These are phyloP conservation scores for Tineola bisselliella DNA, from an alignment of 2,888 invertebrate genomes.

Conservation along the genomic window DNA sequence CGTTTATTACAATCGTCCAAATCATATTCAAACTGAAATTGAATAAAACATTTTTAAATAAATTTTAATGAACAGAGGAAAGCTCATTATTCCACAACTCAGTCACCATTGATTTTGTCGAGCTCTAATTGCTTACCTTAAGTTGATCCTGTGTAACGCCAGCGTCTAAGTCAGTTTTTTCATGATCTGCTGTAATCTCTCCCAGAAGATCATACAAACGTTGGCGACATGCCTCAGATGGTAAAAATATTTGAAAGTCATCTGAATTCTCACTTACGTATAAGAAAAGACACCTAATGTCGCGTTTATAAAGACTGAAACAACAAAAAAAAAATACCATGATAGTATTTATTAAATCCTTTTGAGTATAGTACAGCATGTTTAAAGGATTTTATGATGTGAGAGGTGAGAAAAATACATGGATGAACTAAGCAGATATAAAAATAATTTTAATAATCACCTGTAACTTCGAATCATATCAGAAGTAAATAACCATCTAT, in stretches of 20 bases:
- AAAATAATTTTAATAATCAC: conserved; percentile 58
- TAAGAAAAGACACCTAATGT: conserved; percentile 93
- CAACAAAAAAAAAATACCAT: no score
- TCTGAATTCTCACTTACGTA: conserved; percentile 98
- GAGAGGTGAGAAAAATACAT: no score
- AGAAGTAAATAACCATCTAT: conserved; percentile 94
- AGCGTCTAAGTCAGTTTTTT: conserved; percentile 79
- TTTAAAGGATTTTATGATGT: no score
- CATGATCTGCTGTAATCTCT: conserved; percentile 89
- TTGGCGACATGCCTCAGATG: conserved; percentile 86
- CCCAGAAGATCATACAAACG: conserved; percentile 85
- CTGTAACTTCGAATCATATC: conserved; percentile 89
- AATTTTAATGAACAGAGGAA: no score
- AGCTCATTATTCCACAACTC: no score
- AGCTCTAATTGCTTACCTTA: no score
- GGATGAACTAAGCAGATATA: no score
- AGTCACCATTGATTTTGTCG: no score
- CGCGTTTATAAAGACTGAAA: conserved; percentile 90
- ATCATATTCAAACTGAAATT: conserved; percentile 89
- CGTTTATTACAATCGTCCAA: conserved; percentile 88
- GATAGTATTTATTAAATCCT: no score
- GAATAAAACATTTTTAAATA: no score
- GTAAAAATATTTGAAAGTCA: conserved; percentile 98
- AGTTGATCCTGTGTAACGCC: conserved; percentile 78
- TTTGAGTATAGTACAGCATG: no score